A percentile compares a stretch with the other conserved stretches of the same genome.
phyloP scores from a whole-genome alignment of 1,140 invertebrate species.

The Euglossa dilemma region DNA sequence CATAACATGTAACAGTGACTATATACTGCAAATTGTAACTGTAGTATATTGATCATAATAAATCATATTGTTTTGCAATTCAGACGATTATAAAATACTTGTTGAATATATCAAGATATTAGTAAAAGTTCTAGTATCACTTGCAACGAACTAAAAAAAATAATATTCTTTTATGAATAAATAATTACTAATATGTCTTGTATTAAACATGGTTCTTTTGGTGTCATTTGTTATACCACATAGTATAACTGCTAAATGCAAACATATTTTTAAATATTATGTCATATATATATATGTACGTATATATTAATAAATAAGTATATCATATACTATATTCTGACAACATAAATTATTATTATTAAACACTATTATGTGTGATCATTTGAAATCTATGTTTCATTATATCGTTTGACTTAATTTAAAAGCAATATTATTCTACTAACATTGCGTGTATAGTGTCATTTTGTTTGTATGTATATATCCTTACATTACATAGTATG shows the following conservation, averaged over 20 bases:
- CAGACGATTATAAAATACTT: slow-evolving; percentile 5
- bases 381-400: slow-evolving; percentile 5
- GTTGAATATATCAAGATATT: slow-evolving; percentile 10
- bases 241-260: slow-evolving; percentile 17
- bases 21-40: slow-evolving; percentile 7
- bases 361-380: slow-evolving; percentile 11
- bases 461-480: slow-evolving; percentile 47
- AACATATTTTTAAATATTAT: slow-evolving; percentile 34
- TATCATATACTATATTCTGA: slow-evolving; percentile 14
- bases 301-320: slow-evolving; percentile 17
- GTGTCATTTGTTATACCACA: slow-evolving; percentile 11
- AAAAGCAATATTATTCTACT: slow-evolving; percentile 52
- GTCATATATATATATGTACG: slow-evolving; percentile 11
- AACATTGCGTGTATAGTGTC: slow-evolving; percentile 68
- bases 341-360: slow-evolving; percentile 24
- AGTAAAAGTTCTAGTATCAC: slow-evolving; percentile 1
- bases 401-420: neutral
- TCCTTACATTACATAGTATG: slow-evolving; percentile 51
- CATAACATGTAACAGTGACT: slow-evolving; percentile 2
- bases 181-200: slow-evolving; percentile 28
- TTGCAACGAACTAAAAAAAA: slow-evolving; percentile 4
- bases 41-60: neutral
- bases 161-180: slow-evolving; percentile 5
- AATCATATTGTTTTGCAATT: neutral
- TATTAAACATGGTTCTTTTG: slow-evolving; percentile 32